Conservation (phyloP, 2,888 invertebrate species). For the Chaetogeoica ovagalla region DNA sequence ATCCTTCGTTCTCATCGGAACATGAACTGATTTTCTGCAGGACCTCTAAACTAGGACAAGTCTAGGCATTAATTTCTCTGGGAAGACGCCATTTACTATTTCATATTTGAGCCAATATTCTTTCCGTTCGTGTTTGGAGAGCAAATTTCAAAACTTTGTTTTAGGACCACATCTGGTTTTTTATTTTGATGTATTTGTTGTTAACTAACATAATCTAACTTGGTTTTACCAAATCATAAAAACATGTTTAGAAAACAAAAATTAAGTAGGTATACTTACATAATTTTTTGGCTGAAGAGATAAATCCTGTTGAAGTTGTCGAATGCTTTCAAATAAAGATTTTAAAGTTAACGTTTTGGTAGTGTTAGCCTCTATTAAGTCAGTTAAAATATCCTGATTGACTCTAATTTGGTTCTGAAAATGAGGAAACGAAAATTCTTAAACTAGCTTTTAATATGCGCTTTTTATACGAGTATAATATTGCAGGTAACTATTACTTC, state of each 20-base stretch:
- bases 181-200: too few species aligned
- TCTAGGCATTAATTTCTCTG: too few species aligned
- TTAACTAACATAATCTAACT: too few species aligned
- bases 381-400: slow-evolving; percentile 61
- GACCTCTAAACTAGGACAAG: too few species aligned
- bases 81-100: too few species aligned
- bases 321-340: slow-evolving; percentile 37
- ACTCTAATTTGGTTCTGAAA: slow-evolving; percentile 59
- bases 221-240: too few species aligned
- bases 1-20: too few species aligned
- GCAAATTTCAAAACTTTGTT: too few species aligned
- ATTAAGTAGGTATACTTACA: background rate
- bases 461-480: background rate
- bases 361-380: slow-evolving; percentile 63
- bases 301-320: slow-evolving; percentile 17
- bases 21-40: too few species aligned
- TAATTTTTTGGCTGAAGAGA: slow-evolving; percentile 12
- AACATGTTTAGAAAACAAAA: background rate
- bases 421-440: background rate
- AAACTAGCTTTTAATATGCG: background rate
- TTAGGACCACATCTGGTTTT: too few species aligned
- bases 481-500: background rate
- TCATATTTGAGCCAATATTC: too few species aligned
- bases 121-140: too few species aligned
- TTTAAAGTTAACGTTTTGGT: slow-evolving; percentile 60